phyloP scores from a whole-genome alignment of 2,797 vertebrate species.

The Vireo griseus region DNA sequence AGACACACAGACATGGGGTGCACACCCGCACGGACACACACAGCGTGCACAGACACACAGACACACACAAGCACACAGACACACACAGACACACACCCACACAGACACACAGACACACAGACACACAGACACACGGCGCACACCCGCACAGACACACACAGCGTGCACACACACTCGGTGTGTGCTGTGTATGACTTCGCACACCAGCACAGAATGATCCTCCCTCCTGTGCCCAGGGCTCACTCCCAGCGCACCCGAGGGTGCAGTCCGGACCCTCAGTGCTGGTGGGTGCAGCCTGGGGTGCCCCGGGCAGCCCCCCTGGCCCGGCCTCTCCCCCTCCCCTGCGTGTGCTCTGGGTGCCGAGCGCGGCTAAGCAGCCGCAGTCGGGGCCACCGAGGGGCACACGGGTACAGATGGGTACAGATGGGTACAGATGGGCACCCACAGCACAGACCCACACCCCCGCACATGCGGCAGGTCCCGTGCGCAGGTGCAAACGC shows the following conservation, averaged over 20 bases:
- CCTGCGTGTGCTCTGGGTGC: neutral
- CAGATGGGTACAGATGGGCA: too few species aligned
- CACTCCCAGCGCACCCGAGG: neutral
- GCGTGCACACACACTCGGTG: accelerated
- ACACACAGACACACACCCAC: too few species aligned
- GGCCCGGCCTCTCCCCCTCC: accelerated
- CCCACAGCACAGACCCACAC: too few species aligned
- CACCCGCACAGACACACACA: too few species aligned
- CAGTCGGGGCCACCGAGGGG: accelerated
- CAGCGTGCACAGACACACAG: too few species aligned
- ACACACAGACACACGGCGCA: neutral
- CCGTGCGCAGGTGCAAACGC: too few species aligned
- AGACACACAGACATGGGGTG: neutral
- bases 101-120: neutral
- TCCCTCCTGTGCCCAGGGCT: neutral
- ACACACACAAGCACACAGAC: neutral
- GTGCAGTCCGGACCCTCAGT: accelerated
- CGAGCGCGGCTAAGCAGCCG: neutral
- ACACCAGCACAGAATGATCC: accelerated
- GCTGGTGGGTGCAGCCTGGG: neutral
- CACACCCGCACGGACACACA: too few species aligned
- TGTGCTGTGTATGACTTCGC: neutral
- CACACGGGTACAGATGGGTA: too few species aligned
- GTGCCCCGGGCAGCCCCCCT: neutral
- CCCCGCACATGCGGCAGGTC: too few species aligned